A percentile compares a stretch with the other conserved stretches of the same genome.
These are phyloP conservation scores for Craseonycteris thonglongyai DNA, from an alignment of 2,113 vertebrate species.

Conservation along the genomic window DNA sequence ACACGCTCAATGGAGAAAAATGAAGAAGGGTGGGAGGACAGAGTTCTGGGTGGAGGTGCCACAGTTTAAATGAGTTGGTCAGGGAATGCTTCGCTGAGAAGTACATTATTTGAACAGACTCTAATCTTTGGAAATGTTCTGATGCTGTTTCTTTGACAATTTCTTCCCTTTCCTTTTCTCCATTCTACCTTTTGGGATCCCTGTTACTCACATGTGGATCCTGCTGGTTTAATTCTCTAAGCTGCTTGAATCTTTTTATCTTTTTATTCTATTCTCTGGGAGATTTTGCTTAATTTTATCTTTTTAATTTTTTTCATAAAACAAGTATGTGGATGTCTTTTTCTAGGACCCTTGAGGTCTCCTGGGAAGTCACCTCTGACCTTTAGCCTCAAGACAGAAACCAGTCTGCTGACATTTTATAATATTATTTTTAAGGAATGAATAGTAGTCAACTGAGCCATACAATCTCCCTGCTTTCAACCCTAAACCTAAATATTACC, in stretches of 20 bases:
- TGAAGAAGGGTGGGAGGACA: too few species aligned
- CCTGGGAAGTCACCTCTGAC: neutral
- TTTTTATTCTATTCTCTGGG: neutral
- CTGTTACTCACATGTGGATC: neutral
- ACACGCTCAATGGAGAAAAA: neutral
- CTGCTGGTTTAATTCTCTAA: neutral
- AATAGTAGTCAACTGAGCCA: neutral
- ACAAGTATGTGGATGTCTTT: neutral
- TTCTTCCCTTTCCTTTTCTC: neutral
- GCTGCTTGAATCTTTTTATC: neutral
- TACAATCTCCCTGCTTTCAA: neutral
- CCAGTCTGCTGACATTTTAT: neutral
- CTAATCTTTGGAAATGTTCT: neutral
- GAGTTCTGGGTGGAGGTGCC: neutral
- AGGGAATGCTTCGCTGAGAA: neutral
- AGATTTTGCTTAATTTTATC: neutral
- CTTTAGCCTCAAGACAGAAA: neutral
- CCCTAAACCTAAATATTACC: neutral
- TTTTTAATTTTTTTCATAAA: neutral
- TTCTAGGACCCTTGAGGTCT: neutral
- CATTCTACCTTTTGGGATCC: neutral
- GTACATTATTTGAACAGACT: neutral
- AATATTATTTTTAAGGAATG: neutral
- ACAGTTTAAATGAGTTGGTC: neutral
- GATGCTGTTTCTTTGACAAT: neutral